Percentiles rank a stretch among this genome's conserved stretches.
Evolutionary conservation across 2,113 vertebrate genomes (phyloP).

Genomic region (Hassar affinis): DNA sequence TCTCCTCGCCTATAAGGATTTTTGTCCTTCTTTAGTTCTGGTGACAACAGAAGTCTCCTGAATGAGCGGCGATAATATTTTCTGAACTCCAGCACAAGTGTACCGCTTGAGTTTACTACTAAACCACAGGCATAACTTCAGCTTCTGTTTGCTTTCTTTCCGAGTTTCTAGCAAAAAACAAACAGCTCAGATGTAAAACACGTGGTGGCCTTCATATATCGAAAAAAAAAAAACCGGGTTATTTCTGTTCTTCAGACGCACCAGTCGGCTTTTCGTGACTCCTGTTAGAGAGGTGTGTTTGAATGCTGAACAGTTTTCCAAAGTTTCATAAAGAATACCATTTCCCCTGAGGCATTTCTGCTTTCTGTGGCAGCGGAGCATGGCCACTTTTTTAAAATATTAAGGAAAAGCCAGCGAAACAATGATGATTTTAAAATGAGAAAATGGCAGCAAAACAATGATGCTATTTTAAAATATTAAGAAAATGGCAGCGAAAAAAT

Average conservation of each 20-base stretch:
- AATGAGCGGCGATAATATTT: not conserved
- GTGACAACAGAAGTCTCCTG: not conserved
- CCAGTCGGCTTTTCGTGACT: too few relatives aligned
- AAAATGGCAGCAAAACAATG: too few relatives aligned
- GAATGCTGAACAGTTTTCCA: constrained; percentile 34
- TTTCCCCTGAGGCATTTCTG: constrained; percentile 46
- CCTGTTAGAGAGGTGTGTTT: constrained; percentile 25
- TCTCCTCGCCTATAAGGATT: too few relatives aligned
- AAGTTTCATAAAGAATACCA: constrained; percentile 45
- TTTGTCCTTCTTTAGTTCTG: not conserved
- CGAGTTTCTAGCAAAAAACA: not conserved
- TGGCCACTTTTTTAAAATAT: too few relatives aligned
- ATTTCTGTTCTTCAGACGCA: too few relatives aligned
- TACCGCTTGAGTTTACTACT: not conserved
- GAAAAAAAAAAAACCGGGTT: not conserved
- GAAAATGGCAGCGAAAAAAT: too few relatives aligned
- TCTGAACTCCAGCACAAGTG: not conserved
- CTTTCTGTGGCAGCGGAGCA: constrained; percentile 53
- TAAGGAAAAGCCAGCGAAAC: too few relatives aligned
- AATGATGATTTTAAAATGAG: too few relatives aligned
- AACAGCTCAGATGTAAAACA: not conserved
- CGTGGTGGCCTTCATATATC: not conserved
- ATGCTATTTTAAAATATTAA: too few relatives aligned
- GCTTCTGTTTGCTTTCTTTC: too few relatives aligned
- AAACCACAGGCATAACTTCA: too few relatives aligned